Base-by-base conservation (phyloP, 2,888 invertebrate genomes). In the Urechis unicinctus region DNA sequence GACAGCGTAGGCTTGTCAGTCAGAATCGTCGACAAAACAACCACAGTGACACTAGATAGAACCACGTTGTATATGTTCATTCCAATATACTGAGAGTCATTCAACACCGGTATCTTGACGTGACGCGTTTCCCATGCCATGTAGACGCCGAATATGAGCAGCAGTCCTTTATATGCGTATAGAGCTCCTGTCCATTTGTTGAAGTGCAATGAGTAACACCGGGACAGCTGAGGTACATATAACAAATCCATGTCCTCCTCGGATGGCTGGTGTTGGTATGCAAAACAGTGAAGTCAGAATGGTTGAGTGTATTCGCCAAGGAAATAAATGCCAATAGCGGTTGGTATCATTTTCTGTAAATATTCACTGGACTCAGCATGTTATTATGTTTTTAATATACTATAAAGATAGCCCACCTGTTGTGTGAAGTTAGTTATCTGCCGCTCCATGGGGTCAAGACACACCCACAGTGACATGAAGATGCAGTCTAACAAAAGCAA, bases 61-160 rank as follows among this genome's bases (percentile, higher is more conserved):
- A 93, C 91, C 0, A 91, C 91, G 51, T 87, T 90, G 73, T 94
- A 93, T 0, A 93, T 92, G 66, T 90, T 91, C 76, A 93, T 87
- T 13, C 61, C 93, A 65, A 94, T 93, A 78, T 92, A 91, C 73
- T 91, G 89, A 3, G 92, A 92, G 79, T 94, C 93, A 79, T 93
- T 93, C 28, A 94, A 80, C 0, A 89, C 91, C 17, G 91, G 88
- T 67, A 93, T 90, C 80, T 92, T 91, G 26, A 94, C 91, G 51
- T 71, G 67, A 1, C 75, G 60, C 9, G 93, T 94, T 80, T 92
- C 91, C 93, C 93, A 93, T 0, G 93, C 93, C 92, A 93, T 92
- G 80, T 91, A 93, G 2, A 91, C 88, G 0, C 92, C 93, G 59
- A 92, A 91, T 30, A 91, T 84, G 21, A 93, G 83, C 22, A 93